Conservation (phyloP, 1,140 invertebrate species). For the Drosophila suzukii region DNA sequence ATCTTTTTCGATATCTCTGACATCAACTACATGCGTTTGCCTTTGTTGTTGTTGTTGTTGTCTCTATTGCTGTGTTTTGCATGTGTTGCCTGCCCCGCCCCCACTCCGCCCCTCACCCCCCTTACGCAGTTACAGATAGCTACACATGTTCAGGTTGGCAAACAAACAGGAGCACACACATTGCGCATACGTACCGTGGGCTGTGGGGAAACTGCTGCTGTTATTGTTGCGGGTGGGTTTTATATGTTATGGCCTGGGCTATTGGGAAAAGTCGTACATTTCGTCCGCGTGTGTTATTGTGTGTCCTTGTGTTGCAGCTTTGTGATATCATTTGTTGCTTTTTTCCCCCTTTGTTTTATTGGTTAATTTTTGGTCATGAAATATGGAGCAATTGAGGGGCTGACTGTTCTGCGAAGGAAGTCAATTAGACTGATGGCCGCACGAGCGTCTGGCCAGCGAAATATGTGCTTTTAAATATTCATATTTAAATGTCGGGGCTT, state of each 20-base stretch:
- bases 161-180: conserved; percentile 53
- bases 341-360: conserved; percentile 63
- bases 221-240: conserved; percentile 50
- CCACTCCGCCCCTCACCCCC: too few species aligned
- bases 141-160: conserved; percentile 80
- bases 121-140: conserved; percentile 61
- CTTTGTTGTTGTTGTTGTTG: conserved; percentile 34
- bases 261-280: conserved; percentile 69
- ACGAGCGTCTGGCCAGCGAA: conserved; percentile 7
- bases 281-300: conserved; percentile 28
- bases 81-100: conserved; percentile 36
- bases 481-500: conserved; percentile 19
- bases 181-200: conserved; percentile 69
- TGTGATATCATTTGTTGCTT: conserved; percentile 43
- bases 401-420: conserved; percentile 28
- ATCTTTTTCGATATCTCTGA: conserved; percentile 61
- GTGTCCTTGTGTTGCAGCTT: conserved; percentile 41
- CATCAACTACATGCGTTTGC: conserved; percentile 58
- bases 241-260: conserved; percentile 58
- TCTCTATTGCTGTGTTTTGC: conserved; percentile 70
- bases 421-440: conserved; percentile 47
- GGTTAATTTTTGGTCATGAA: conserved; percentile 64
- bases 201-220: conserved; percentile 58
- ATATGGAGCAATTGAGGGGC: conserved; percentile 44
- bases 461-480: conserved; percentile 20